Conservation (phyloP, 2,797 vertebrate species). For the Eutrigla gurnardus region DNA sequence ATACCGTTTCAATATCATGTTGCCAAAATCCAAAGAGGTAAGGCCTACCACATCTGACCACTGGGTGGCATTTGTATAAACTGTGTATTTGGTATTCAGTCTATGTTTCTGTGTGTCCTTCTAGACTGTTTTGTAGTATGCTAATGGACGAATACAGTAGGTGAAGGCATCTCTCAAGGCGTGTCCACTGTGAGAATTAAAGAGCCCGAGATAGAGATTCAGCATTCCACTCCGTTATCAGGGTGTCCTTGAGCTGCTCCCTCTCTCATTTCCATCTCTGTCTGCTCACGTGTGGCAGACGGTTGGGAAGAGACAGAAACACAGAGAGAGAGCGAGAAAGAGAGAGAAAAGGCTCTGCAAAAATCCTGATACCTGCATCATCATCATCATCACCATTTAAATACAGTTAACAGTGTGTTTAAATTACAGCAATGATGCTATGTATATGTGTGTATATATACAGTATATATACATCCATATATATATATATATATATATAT, state of each 20-base stretch:
- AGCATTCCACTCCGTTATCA: constrained; percentile 65
- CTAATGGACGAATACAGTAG: background rate
- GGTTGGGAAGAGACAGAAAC: constrained; percentile 45
- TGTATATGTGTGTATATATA: too few species aligned
- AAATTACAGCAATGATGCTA: background rate
- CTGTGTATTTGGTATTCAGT: background rate
- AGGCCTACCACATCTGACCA: constrained; percentile 14
- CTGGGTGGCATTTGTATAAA: constrained; percentile 30
- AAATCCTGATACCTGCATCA: constrained; percentile 12
- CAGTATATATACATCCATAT: too few species aligned
- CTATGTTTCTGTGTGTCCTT: background rate
- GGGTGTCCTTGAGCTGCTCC: constrained; percentile 80
- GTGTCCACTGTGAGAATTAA: constrained; percentile 8
- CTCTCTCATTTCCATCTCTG: constrained; percentile 68
- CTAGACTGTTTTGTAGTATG: background rate
- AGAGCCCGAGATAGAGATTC: constrained; percentile 22
- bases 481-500: too few species aligned
- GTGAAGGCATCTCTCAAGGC: constrained; percentile 18
- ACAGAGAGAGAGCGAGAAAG: constrained; percentile 18
- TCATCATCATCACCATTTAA: constrained; percentile 18
- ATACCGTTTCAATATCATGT: constrained; percentile 63
- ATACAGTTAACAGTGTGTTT: background rate
- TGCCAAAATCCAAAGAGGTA: constrained; percentile 42
- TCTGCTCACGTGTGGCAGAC: constrained; percentile 54
- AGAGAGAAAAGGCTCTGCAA: constrained; percentile 15